Percentiles rank a stretch among this genome's conserved stretches.
phyloP scores from a whole-genome alignment of 2,888 invertebrate species.

The Sinhomidia bicolor region DNA sequence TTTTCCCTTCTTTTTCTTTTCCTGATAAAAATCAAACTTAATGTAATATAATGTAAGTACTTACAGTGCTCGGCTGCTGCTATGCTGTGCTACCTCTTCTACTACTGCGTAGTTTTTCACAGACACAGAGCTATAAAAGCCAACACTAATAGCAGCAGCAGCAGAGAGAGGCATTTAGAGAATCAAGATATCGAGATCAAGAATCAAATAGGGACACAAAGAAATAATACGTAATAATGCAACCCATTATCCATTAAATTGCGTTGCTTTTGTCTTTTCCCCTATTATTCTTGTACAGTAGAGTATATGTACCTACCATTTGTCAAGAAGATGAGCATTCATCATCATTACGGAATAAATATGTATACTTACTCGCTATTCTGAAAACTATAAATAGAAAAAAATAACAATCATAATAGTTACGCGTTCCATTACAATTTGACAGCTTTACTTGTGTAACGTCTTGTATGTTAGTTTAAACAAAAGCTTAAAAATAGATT shows the following conservation, averaged over 20 bases:
- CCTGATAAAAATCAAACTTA: constrained; percentile 61
- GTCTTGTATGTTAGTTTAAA: neutral
- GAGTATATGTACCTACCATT: too few relatives aligned
- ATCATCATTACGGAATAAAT: too few relatives aligned
- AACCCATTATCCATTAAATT: neutral
- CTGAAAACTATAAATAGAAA: neutral
- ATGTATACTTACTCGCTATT: neutral
- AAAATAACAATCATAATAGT: neutral
- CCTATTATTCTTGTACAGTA: neutral
- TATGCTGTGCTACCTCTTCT: too few relatives aligned
- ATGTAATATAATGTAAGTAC: neutral
- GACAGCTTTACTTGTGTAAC: neutral
- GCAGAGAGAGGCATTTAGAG: too few relatives aligned
- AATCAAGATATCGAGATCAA: too few relatives aligned
- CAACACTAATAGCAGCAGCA: constrained; percentile 10
- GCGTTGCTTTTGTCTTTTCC: neutral
- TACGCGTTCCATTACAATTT: constrained; percentile 3
- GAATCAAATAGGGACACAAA: too few relatives aligned
- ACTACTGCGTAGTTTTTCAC: neutral
- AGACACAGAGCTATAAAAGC: neutral
- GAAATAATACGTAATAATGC: constrained; percentile 32
- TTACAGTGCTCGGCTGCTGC: too few relatives aligned
- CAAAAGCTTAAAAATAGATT: constrained; percentile 3
- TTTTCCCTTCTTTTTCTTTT: constrained; percentile 30
- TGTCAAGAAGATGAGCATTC: neutral